These are phyloP conservation scores for Xerus rutilus DNA, from an alignment of 2,797 vertebrate genomes.

Conservation along the genomic window DNA sequence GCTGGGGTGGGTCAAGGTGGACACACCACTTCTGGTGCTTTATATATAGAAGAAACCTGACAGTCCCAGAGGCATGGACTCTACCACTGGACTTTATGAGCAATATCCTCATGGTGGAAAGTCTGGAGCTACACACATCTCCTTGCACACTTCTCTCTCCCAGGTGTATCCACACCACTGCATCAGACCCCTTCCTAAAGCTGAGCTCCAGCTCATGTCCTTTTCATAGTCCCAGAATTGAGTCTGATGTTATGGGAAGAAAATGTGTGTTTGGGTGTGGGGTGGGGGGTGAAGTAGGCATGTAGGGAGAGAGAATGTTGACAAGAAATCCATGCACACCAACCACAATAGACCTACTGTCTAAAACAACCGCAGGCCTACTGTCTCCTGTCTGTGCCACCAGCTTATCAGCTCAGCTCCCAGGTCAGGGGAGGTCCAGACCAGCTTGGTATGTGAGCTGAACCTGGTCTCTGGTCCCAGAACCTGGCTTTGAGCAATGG, in stretches of 20 bases:
- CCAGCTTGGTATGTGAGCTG: not conserved
- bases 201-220: fast-evolving
- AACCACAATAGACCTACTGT: not conserved
- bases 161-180: fast-evolving
- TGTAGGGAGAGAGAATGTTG: not conserved
- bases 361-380: not conserved
- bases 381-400: not conserved
- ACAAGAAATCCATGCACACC: not conserved
- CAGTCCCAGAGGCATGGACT: not conserved
- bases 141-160: not conserved
- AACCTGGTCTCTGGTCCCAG: not conserved
- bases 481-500: not conserved
- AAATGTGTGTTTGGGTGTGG: not conserved
- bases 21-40: not conserved
- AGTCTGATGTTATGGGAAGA: not conserved
- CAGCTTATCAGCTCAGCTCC: not conserved
- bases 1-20: not conserved
- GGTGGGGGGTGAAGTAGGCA: not conserved
- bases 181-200: not conserved
- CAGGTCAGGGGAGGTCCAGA: not conserved
- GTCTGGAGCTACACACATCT: not conserved
- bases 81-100: not conserved
- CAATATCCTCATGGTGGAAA: not conserved
- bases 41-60: not conserved
- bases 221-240: not conserved